A percentile compares a stretch with the other conserved stretches of the same genome.
phyloP scores from a whole-genome alignment of 2,113 vertebrate genomes.

The Meles meles region DNA sequence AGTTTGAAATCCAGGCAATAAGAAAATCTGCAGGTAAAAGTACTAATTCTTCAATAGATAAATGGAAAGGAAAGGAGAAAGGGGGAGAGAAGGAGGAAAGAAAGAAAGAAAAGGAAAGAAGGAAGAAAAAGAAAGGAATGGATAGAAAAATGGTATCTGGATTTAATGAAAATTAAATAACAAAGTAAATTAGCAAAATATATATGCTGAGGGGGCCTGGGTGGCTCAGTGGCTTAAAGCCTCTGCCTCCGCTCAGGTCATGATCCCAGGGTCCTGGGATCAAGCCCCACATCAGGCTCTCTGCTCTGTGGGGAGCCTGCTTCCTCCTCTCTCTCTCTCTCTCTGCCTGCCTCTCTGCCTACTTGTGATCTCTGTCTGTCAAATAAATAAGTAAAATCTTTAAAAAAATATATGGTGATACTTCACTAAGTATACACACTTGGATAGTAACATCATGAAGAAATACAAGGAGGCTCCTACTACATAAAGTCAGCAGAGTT shows the following conservation, averaged over 20 bases:
- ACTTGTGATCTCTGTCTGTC: too few species aligned
- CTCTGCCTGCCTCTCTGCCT: too few species aligned
- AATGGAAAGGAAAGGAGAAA: background rate
- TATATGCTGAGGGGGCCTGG: too few species aligned
- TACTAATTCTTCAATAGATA: background rate
- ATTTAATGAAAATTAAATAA: background rate
- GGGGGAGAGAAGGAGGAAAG: background rate
- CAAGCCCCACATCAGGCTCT: too few species aligned
- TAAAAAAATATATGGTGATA: background rate
- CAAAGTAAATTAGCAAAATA: background rate
- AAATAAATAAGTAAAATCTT: too few species aligned
- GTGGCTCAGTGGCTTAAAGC: too few species aligned
- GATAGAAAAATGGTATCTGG: background rate
- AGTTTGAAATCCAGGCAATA: background rate
- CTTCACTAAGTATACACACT: background rate
- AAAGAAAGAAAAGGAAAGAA: background rate
- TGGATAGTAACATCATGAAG: background rate
- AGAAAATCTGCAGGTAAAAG: background rate
- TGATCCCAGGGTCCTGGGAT: too few species aligned
- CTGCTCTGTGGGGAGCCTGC: too few species aligned
- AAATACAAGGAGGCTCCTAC: background rate
- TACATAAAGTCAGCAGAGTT: background rate
- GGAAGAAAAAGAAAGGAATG: too few species aligned
- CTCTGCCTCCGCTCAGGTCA: too few species aligned
- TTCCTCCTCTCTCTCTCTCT: too few species aligned